Conservation (phyloP, 2,113 vertebrate species). For the Speoplatyrhinus poulsoni region DNA sequence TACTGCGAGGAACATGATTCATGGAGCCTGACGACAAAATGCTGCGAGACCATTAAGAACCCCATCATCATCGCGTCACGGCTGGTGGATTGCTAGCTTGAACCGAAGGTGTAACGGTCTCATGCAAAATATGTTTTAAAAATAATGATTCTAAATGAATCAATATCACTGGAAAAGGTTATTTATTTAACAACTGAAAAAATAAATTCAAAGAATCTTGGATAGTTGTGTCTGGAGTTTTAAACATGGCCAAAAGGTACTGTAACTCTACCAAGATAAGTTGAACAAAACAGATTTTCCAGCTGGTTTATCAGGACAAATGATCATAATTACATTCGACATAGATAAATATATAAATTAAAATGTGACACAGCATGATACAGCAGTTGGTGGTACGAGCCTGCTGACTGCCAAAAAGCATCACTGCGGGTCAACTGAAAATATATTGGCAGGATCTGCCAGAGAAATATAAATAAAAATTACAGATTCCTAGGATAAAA, state of each 20-base stretch:
- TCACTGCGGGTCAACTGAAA: constrained; percentile 14
- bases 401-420: constrained; percentile 26
- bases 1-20: constrained; percentile 60
- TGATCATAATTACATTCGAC: too few species aligned
- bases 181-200: too few species aligned
- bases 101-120: constrained; percentile 15
- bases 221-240: too few species aligned
- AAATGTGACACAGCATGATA: too few species aligned
- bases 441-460: constrained; percentile 17
- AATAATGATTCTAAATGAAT: too few species aligned
- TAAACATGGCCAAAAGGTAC: too few species aligned
- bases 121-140: background rate
- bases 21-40: constrained; percentile 47
- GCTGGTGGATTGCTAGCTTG: constrained; percentile 30
- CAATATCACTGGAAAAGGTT: too few species aligned
- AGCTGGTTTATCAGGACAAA: too few species aligned
- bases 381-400: background rate
- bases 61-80: constrained; percentile 59
- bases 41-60: constrained; percentile 67
- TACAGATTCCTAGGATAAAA: constrained; percentile 56
- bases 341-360: too few species aligned
- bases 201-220: too few species aligned
- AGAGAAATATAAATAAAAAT: constrained; percentile 45
- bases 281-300: too few species aligned
- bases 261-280: too few species aligned